Base-by-base conservation (phyloP, 1,140 invertebrate species). In the Eriosoma lanigerum region DNA sequence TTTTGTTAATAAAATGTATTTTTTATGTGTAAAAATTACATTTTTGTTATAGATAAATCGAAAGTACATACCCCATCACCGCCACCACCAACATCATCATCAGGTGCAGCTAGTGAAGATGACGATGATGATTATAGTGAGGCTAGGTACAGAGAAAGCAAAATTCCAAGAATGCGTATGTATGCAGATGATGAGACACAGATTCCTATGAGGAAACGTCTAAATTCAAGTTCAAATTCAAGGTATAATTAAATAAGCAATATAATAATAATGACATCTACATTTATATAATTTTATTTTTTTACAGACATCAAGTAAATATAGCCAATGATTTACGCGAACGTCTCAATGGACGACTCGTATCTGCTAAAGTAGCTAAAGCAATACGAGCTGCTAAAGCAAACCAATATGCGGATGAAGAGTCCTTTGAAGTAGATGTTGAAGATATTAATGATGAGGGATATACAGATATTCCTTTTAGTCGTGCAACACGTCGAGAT, bases 131-230 rank as follows among this genome's bases (percentile, higher is more conserved):
- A 78, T 58, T 78, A 26, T 46, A 78, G 19, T 62, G 75, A 78
- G 24, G 56, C 75, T 19, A 78, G 75, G 17, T 78, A 78, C 29
- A 78, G 54, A 62, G 75, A 78, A 13, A 78, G 75, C 15, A 78
- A 78, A 50, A 62, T 78, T 17, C 75, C 75, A 46, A 62, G 75
- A 78, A 78, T 78, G 75, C 54, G 75, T n/a, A 78, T 78, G 75
- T 78, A 78, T 48, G 75, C 75, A 32, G 75, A 78, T 6, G 75
- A 78, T 62, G 75, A 62, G 17, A 24, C 75, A 26, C 75, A 78
- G 24, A 46, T 6, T 62, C 4, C 24, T n/a, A 78, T 26, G 9
- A 56, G 56, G 9, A 78, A 78, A 48, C 75, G 75, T 46, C 1
- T 78, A 32, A 78, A 78, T 48, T 78, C 75, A 12, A 26, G 32